Evolutionary conservation across 1,140 invertebrate species (phyloP).

Genomic region (Diorhabda sublineata): DNA sequence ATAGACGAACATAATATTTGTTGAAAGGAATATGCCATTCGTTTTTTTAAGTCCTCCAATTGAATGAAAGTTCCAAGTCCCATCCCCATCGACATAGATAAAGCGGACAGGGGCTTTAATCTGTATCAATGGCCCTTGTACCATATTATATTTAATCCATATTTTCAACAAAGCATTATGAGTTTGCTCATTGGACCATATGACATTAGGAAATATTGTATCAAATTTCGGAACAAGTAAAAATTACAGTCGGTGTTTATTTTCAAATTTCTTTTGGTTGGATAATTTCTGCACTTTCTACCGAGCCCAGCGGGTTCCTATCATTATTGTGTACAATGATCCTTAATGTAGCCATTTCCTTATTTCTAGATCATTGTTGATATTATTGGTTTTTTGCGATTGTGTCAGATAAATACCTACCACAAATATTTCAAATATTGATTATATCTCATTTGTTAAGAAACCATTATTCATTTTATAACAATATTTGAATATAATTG

Average conservation of each 20-base stretch:
- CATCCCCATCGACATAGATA: constrained; percentile 30
- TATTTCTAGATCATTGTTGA: constrained; percentile 13
- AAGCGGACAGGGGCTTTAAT: constrained; percentile 31
- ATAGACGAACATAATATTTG: constrained; percentile 32
- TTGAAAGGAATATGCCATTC: constrained; percentile 23
- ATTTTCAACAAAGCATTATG: constrained; percentile 27
- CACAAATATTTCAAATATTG: too few species aligned
- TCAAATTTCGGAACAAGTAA: constrained; percentile 29
- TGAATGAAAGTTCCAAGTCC: constrained; percentile 14
- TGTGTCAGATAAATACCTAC: background rate
- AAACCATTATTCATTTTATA: too few species aligned
- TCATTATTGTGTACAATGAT: background rate
- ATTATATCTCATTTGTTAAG: too few species aligned
- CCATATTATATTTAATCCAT: constrained; percentile 30
- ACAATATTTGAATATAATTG: too few species aligned
- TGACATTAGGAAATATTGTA: constrained; percentile 35
- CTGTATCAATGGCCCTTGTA: constrained; percentile 35
- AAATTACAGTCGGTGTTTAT: constrained; percentile 20
- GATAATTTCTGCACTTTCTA: constrained; percentile 22
- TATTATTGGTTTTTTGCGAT: constrained; percentile 11
- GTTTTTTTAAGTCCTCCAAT: constrained; percentile 21
- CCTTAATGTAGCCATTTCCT: constrained; percentile 10
- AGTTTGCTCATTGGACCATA: constrained; percentile 29
- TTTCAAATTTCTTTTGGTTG: constrained; percentile 20
- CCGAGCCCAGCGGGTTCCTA: background rate